Evolutionary conservation across 2,113 vertebrate genomes (phyloP).

Genomic region (Zosterops japonicus): DNA sequence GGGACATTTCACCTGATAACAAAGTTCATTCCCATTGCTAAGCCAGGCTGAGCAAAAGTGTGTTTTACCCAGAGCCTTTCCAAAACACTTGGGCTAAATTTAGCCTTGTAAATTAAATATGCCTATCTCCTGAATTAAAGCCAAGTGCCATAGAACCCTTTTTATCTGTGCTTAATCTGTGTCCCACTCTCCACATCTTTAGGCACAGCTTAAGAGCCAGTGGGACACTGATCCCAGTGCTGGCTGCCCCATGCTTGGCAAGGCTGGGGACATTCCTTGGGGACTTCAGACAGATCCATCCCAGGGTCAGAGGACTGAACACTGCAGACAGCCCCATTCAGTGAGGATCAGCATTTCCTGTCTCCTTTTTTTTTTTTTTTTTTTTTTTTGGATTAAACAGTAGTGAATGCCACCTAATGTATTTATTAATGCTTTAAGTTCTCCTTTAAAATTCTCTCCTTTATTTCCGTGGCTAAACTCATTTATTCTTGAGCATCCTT

Average conservation of each 20-base stretch:
- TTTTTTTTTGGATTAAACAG: not conserved
- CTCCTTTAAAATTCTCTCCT: not conserved
- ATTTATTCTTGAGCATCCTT: not conserved
- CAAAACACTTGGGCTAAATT: not conserved
- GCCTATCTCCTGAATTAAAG: not conserved
- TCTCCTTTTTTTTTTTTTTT: not conserved
- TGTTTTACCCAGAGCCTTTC: not conserved
- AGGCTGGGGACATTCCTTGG: not conserved
- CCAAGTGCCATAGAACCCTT: not conserved
- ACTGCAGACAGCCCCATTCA: not conserved
- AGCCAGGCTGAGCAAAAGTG: not conserved
- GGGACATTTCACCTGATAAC: not conserved
- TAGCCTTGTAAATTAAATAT: not conserved
- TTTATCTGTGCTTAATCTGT: not conserved
- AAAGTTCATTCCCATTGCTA: not conserved
- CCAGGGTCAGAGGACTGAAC: not conserved
- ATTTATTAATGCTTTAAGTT: not conserved
- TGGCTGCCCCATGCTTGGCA: not conserved
- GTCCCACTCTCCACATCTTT: not conserved
- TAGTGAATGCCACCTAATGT: not conserved
- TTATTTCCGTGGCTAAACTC: not conserved
- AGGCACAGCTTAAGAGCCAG: not conserved
- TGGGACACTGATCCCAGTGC: not conserved
- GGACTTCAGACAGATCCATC: not conserved
- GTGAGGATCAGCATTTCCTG: not conserved